Evolutionary conservation across 2,888 invertebrate genomes (phyloP).

Genomic region (Noctuana brunneofusca): DNA sequence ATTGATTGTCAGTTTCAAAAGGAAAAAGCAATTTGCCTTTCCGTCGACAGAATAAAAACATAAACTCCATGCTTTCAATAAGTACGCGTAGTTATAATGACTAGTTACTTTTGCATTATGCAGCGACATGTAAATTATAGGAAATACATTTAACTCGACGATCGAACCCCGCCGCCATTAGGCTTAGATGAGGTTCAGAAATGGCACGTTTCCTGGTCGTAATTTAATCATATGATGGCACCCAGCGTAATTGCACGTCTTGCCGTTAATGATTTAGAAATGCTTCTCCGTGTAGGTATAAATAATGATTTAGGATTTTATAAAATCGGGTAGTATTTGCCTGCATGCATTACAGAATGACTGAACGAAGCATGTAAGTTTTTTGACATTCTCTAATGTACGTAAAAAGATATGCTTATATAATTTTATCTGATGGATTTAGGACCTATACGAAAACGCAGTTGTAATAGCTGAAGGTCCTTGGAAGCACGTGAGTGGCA

Average conservation of each 20-base stretch:
- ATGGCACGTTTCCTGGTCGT: slow-evolving; percentile 18
- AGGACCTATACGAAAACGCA: too few species aligned
- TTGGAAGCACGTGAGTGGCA: too few species aligned
- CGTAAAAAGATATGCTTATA: too few species aligned
- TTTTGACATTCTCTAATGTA: too few species aligned
- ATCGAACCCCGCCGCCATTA: slow-evolving; percentile 13
- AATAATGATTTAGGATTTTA: background rate
- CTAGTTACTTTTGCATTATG: slow-evolving; percentile 16
- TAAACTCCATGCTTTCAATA: slow-evolving; percentile 2
- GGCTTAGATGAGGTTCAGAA: slow-evolving; percentile 13
- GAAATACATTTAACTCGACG: slow-evolving; percentile 18
- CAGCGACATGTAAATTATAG: slow-evolving; percentile 22
- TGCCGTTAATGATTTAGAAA: slow-evolving; percentile 16
- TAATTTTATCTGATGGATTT: too few species aligned
- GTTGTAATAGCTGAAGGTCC: too few species aligned
- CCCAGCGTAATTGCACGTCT: background rate
- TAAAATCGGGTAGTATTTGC: background rate
- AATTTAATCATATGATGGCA: slow-evolving; percentile 23
- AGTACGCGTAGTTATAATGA: background rate
- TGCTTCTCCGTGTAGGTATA: background rate
- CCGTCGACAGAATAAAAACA: background rate
- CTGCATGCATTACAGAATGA: too few species aligned
- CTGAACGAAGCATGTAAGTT: too few species aligned
- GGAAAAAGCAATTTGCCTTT: background rate
- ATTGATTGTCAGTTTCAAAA: background rate